Evolutionary conservation across 2,888 invertebrate species (phyloP).

Genomic region (Diarsia brunnea): DNA sequence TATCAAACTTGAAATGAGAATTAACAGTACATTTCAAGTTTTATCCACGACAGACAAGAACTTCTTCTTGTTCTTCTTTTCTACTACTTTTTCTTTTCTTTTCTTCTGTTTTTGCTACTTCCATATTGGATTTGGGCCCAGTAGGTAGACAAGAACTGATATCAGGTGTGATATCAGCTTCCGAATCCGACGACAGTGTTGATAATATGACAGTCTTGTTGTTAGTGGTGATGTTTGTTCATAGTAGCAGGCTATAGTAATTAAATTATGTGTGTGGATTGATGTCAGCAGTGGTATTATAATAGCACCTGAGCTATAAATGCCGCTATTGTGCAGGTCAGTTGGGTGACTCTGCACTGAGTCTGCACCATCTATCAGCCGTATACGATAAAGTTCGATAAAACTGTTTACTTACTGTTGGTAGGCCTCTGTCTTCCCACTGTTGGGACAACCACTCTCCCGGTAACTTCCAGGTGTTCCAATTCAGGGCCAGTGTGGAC

Average conservation of each 20-base stretch:
- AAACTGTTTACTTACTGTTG: background rate
- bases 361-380: background rate
- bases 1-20: slow-evolving; percentile 3
- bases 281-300: background rate
- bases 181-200: background rate
- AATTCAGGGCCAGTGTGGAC: background rate
- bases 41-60: no score
- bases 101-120: no score
- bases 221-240: background rate
- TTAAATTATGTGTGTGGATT: background rate
- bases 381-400: background rate
- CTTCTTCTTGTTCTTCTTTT: no score
- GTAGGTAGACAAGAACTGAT: background rate
- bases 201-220: background rate
- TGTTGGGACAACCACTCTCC: background rate
- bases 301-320: background rate
- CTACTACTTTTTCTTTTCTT: no score
- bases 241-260: background rate
- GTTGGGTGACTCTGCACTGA: background rate
- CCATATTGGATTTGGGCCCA: no score
- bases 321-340: background rate
- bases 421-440: no score
- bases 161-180: background rate
- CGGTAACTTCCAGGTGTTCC: background rate
- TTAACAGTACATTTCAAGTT: no score